Conservation (phyloP, 2,113 vertebrate genomes). For the Psilopsiagon aymara region DNA sequence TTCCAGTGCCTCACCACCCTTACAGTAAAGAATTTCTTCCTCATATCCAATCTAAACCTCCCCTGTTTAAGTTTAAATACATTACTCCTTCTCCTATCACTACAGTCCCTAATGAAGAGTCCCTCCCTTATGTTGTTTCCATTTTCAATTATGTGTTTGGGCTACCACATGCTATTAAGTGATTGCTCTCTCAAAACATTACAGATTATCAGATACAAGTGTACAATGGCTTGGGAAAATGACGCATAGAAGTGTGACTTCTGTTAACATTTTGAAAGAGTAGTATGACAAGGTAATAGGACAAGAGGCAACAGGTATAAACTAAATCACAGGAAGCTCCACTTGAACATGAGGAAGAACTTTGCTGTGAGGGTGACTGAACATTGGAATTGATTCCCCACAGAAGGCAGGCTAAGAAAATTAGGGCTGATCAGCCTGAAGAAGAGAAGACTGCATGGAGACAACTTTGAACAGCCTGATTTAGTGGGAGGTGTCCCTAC, state of each 20-base stretch:
- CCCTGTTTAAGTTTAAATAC: no score
- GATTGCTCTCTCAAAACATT: background rate
- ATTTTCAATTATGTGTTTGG: background rate
- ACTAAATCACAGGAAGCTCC: background rate
- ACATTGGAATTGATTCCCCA: background rate
- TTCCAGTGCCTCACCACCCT: no score
- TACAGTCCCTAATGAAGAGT: no score
- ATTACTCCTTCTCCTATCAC: no score
- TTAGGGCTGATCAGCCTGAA: background rate
- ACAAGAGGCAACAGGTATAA: background rate
- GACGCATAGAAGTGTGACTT: background rate
- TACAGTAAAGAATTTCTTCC: no score
- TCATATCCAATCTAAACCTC: no score
- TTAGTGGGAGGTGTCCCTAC: background rate
- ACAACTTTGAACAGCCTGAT: background rate
- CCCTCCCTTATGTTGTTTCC: background rate
- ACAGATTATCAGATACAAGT: background rate
- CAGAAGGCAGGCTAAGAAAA: background rate
- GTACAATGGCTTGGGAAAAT: background rate
- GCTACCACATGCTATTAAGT: background rate
- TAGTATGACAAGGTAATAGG: background rate
- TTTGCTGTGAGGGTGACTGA: background rate
- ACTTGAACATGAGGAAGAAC: background rate
- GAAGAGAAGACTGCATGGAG: background rate
- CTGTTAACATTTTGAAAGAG: background rate